Conservation (phyloP, 37 sponge, comb jelly and placozoan species). For the Hormiphora californensis region DNA sequence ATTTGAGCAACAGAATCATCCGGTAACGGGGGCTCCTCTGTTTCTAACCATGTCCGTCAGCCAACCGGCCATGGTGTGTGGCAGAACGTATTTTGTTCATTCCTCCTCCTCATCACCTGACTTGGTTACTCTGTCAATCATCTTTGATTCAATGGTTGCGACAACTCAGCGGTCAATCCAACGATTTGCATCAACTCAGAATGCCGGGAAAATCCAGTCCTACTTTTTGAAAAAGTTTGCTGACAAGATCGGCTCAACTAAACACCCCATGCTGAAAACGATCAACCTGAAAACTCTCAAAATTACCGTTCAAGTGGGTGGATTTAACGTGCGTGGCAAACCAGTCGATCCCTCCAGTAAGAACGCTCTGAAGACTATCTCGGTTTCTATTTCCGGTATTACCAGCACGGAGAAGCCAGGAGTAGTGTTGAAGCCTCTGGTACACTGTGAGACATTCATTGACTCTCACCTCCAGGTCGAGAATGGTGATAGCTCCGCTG, state of each 20-base stretch:
- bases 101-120: neutral
- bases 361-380: neutral
- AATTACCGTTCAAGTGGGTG: neutral
- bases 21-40: neutral
- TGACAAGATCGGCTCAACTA: neutral
- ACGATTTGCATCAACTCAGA: neutral
- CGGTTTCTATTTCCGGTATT: neutral
- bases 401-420: neutral
- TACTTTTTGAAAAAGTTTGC: constrained; percentile 30
- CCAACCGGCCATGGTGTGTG: constrained; percentile 17
- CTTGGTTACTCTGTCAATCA: neutral
- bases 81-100: constrained; percentile 22
- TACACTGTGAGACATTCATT: constrained; percentile 2
- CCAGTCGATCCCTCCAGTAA: neutral
- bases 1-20: neutral
- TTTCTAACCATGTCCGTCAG: constrained; percentile 1
- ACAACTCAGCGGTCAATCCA: constrained; percentile 22
- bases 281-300: neutral
- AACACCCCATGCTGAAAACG: neutral
- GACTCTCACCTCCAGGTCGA: neutral
- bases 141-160: constrained; percentile 15
- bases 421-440: neutral
- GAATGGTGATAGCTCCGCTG: constrained; percentile 10
- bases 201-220: neutral
- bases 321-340: constrained; percentile 13